Conservation (phyloP, 2,888 invertebrate species). For the Orchesellides sinensis region DNA sequence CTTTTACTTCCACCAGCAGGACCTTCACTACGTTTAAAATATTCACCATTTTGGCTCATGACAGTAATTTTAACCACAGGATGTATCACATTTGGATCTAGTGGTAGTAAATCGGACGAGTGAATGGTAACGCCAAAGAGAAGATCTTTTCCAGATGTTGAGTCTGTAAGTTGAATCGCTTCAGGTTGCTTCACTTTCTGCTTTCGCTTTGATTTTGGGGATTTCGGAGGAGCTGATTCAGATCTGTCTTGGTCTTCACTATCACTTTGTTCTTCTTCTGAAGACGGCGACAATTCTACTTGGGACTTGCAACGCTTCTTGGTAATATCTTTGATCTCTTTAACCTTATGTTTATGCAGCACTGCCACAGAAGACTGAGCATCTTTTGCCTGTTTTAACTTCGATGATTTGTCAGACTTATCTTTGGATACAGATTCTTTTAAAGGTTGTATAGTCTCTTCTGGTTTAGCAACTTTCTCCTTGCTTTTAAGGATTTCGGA, state of each 20-base stretch:
- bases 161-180: background rate
- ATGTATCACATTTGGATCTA: conserved; percentile 81
- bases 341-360: background rate
- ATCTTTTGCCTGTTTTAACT: background rate
- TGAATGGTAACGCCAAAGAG: conserved; percentile 80
- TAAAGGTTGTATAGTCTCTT: background rate
- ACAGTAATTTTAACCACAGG: conserved; percentile 83
- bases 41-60: conserved; percentile 76
- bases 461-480: background rate
- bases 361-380: background rate
- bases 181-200: background rate
- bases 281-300: background rate
- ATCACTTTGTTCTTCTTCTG: conserved; percentile 13
- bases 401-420: background rate
- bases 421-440: background rate
- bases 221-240: background rate
- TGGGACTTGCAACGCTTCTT: no score
- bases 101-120: conserved; percentile 80
- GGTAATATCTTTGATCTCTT: no score
- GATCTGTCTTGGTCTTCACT: background rate
- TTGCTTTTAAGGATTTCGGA: no score
- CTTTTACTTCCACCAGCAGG: conserved; percentile 75
- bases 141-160: conserved; percentile 38
- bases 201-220: background rate
- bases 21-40: background rate